Evolutionary conservation across 2,888 invertebrate genomes (phyloP), one percentile per base, ranked within the genome.

Genomic region (Leptopilina myrica): DNA sequence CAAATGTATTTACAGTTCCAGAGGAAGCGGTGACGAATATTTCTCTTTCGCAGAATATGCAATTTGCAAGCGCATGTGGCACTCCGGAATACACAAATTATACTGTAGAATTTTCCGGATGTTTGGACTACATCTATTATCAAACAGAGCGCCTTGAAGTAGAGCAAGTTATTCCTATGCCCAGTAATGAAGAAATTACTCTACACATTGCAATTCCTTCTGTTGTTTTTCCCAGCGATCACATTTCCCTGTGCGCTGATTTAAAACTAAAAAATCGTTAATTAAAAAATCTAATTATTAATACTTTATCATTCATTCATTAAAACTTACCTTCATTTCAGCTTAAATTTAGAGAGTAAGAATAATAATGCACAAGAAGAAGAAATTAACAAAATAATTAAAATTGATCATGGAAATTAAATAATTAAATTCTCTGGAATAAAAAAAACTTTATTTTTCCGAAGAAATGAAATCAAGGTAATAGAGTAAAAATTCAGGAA

Each of bases 111-210:
- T 98, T 98, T 92, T 94, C 95, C 12, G 98, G 95, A 73, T 98
- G 98, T 80, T 93, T 99, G 79, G 99, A 99, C 92, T 98, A 98
- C 88, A 98, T 99, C 87, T 98, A 95, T 92, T 96, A 96, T 88
- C 95, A 97, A 86, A 94, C 92, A 81, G 92, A 94, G 78, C 92
- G 93, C 77, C 91, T 97, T 15, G 88, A 92, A 85, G 94, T 97
- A 0, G 92, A 93, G 66, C 93, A 96, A 93, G 95, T 96, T 0
- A 94, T 98, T 79, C 98, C 98, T 0, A 92, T 98, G 86, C 98
- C 98, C 0, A 94, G 94, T 69, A 93, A 94, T 64, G 96, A 96
- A 85, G 96, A 98, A 89, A 92, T 99, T 26, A 93, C 92, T 77
- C 92, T 94, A 77, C 93, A 97, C 87, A 93, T 92, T 62, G 98